Conservation (phyloP, 2,113 vertebrate species). For the Apteryx mantelli region DNA sequence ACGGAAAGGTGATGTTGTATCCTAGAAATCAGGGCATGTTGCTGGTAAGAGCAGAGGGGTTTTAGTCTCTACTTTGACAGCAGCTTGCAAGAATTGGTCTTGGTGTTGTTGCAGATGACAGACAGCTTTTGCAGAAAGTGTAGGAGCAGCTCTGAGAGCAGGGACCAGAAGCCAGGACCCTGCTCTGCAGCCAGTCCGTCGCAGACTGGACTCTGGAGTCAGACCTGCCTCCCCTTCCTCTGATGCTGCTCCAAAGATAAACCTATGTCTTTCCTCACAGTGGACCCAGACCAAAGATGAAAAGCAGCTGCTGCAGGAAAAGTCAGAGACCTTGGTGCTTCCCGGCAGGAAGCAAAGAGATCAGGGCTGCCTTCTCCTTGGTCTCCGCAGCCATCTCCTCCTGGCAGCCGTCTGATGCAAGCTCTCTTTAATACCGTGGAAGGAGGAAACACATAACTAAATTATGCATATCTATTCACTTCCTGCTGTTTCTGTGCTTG, state of each 20-base stretch:
- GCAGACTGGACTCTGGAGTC: not conserved
- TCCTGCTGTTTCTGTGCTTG: not conserved
- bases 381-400: not conserved
- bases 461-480: not conserved
- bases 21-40: not conserved
- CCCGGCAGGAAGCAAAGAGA: not conserved
- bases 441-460: not conserved
- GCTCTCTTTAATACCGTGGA: accelerated
- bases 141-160: not conserved
- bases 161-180: not conserved
- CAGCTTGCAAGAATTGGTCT: not conserved
- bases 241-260: not conserved
- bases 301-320: not conserved
- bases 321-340: not conserved
- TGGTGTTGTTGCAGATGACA: not conserved
- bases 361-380: not conserved
- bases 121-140: not conserved
- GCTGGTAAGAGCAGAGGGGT: not conserved
- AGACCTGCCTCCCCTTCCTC: not conserved
- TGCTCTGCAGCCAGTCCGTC: not conserved
- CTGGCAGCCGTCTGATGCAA: accelerated
- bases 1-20: not conserved
- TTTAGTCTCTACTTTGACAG: not conserved
- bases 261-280: not conserved
- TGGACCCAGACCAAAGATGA: not conserved